Base-by-base conservation (phyloP, 2,888 invertebrate species). In the Amphimallon solstitiale region DNA sequence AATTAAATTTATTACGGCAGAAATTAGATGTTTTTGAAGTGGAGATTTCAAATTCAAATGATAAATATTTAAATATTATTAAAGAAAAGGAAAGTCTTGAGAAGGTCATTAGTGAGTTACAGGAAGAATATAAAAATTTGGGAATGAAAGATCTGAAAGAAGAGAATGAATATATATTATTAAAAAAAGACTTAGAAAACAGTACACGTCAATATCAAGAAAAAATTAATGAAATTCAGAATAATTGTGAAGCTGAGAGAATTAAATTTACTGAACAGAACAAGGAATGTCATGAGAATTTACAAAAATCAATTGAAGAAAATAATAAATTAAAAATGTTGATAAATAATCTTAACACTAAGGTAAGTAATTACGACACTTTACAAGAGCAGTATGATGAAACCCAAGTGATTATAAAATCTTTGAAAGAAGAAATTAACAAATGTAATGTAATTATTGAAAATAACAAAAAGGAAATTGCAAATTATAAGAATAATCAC, bases 1-100 rank as follows among this genome's bases (percentile, higher is more conserved):
- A 66, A 62, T 59, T 70, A 66, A 66, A 67, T 49, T 45, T 63
- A 19, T 17, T 65, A 84, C 80, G 84, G 85, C 74, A 80, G 81
- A 10, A 84, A 38, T 35, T 48, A 46, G 5, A 6, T n/a, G 19
- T 5, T 48, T 17, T 37, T 15, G 48, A 61, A 19, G n/a, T 35
- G 45, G 46, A 67, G 63, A 68, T 51, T 49, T 12, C 35, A 43
- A 66, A 63, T 45, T 60, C 65, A 14, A 17, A 61, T 12, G 59
- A 68, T 15, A 59, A 67, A 12, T 70, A 43, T 51, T 17, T 5
- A 9, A 37, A 40, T 60, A 46, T 70, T 48, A 66, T 70, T 49
- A 68, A 66, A 45, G 64, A 68, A 40, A 73, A 70, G 40, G 21
- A 49, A 10, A 71, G 74, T 65, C 29, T 70, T 23, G 63, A 62